Evolutionary conservation across 2,113 vertebrate species (phyloP).

Genomic region (Colaptes auratus): DNA sequence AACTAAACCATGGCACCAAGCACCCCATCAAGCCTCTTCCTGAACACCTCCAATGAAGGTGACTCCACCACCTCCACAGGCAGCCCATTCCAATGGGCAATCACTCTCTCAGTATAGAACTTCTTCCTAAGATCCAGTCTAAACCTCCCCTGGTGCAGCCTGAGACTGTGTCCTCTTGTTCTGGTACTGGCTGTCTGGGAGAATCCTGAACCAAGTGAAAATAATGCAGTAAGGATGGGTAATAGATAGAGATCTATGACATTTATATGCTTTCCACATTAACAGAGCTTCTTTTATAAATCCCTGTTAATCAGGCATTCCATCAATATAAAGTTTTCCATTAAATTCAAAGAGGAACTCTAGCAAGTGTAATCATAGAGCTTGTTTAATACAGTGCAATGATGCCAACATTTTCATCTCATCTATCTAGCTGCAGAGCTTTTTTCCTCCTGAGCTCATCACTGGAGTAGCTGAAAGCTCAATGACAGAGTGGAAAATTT

Average conservation of each 20-base stretch:
- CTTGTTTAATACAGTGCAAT: slow-evolving; percentile 51
- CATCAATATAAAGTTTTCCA: slow-evolving; percentile 52
- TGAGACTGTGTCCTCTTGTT: too few relatives aligned
- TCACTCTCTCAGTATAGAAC: too few relatives aligned
- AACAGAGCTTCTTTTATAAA: slow-evolving; percentile 57
- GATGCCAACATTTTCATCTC: slow-evolving; percentile 44
- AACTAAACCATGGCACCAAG: too few relatives aligned
- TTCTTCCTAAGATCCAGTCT: too few relatives aligned
- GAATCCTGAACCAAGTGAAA: slow-evolving; percentile 29
- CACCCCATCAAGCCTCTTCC: too few relatives aligned
- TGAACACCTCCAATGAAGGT: too few relatives aligned
- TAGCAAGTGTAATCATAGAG: slow-evolving; percentile 26
- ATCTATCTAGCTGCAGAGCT: slow-evolving; percentile 18
- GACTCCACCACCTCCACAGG: too few relatives aligned
- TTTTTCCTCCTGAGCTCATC: background rate
- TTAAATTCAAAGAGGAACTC: slow-evolving; percentile 50
- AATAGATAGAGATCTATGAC: slow-evolving; percentile 13
- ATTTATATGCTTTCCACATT: slow-evolving; percentile 43
- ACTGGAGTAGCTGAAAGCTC: slow-evolving; percentile 26
- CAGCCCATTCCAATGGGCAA: too few relatives aligned
- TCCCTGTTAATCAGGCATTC: slow-evolving; percentile 56
- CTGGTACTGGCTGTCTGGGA: too few relatives aligned
- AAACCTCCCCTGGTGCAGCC: too few relatives aligned
- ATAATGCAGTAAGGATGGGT: background rate
- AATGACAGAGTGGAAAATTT: slow-evolving; percentile 19